Evolutionary conservation across 1,140 invertebrate genomes (phyloP).

Genomic region (Pseudoatta argentina): DNA sequence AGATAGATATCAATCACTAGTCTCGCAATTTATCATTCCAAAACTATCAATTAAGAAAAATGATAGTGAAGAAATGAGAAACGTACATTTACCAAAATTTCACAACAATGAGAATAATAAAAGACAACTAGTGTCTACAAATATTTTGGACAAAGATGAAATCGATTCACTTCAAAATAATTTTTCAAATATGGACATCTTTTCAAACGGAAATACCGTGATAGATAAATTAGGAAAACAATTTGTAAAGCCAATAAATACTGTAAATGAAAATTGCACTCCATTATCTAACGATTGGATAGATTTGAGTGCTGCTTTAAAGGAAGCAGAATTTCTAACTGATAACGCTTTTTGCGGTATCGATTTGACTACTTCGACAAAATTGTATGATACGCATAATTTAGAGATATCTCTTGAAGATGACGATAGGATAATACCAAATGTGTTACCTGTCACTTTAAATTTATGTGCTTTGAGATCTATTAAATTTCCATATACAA

Average conservation of each 20-base stretch:
- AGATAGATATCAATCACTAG: slow-evolving; percentile 9
- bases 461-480: slow-evolving; percentile 75
- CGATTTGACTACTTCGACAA: slow-evolving; percentile 28
- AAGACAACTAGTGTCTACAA: not conserved
- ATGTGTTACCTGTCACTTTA: slow-evolving; percentile 73
- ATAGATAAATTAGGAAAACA: slow-evolving; percentile 19
- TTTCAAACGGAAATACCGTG: not conserved
- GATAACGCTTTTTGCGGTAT: not conserved
- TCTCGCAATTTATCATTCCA: slow-evolving; percentile 75
- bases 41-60: slow-evolving; percentile 71
- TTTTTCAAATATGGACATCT: slow-evolving; percentile 48
- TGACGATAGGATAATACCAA: not conserved
- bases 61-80: not conserved
- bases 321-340: slow-evolving; percentile 49
- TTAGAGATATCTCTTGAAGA: slow-evolving; percentile 6
- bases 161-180: slow-evolving; percentile 60
- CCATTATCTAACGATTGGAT: slow-evolving; percentile 72
- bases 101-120: not conserved
- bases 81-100: not conserved
- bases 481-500: slow-evolving; percentile 59
- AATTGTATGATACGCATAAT: not conserved
- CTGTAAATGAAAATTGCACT: slow-evolving; percentile 48
- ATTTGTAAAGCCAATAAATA: slow-evolving; percentile 15
- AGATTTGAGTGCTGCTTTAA: slow-evolving; percentile 77
- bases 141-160: slow-evolving; percentile 16